phyloP scores from a whole-genome alignment of 30 jellyfish, hydroid and myxozoan species.

The Hydractinia echinata region DNA sequence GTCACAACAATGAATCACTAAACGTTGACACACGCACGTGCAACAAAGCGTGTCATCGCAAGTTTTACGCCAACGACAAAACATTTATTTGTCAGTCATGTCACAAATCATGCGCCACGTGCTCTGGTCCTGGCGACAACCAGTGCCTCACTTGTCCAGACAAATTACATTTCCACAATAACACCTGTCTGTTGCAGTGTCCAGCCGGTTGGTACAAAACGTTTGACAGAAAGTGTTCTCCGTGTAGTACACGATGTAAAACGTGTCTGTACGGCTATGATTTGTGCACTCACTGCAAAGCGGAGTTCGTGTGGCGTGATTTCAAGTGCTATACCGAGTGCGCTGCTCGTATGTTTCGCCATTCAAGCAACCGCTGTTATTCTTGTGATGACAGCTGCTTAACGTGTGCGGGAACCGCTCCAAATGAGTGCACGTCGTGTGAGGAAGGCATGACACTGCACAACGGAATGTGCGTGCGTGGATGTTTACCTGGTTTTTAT shows the following conservation, averaged over 20 bases:
- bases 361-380: slow-evolving; percentile 38
- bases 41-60: slow-evolving; percentile 39
- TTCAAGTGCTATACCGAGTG: slow-evolving; percentile 56
- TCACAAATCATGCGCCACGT: slow-evolving; percentile 70
- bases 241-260: slow-evolving; percentile 66
- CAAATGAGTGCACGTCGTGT: slow-evolving; percentile 68
- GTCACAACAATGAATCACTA: slow-evolving; percentile 55
- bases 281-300: slow-evolving; percentile 69
- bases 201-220: slow-evolving; percentile 44
- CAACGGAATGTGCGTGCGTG: slow-evolving; percentile 33
- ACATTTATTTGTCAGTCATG: slow-evolving; percentile 68
- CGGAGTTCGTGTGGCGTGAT: slow-evolving; percentile 59
- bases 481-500: slow-evolving; percentile 31
- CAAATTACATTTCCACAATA: slow-evolving; percentile 36
- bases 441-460: slow-evolving; percentile 27
- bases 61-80: slow-evolving; percentile 22
- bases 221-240: slow-evolving; percentile 47
- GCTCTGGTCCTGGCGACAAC: slow-evolving; percentile 54
- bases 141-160: slow-evolving; percentile 69
- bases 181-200: slow-evolving; percentile 36
- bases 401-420: slow-evolving; percentile 68
- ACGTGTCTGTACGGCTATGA: slow-evolving; percentile 52
- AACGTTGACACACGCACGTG: slow-evolving; percentile 56
- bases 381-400: slow-evolving; percentile 51
- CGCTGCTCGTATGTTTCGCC: slow-evolving; percentile 37